These are phyloP conservation scores for Belgica antarctica DNA, from an alignment of 2,888 invertebrate species.

Conservation along the genomic window DNA sequence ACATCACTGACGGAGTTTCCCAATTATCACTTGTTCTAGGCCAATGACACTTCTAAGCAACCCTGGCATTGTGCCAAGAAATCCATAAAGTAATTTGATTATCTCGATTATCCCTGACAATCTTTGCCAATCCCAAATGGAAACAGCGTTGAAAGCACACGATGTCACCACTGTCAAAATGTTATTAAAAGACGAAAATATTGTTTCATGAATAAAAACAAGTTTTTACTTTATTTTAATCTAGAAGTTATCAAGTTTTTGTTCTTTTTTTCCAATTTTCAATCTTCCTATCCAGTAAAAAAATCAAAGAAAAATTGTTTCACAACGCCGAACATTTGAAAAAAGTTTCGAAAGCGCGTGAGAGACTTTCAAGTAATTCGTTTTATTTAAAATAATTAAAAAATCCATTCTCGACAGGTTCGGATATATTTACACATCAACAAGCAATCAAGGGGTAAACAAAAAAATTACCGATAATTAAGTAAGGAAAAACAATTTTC, in stretches of 20 bases:
- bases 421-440: conserved; percentile 7
- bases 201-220: not conserved
- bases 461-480: conserved; percentile 14
- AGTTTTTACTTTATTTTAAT: not conserved
- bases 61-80: too few relatives aligned
- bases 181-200: not conserved
- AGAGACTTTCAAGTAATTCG: not conserved
- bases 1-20: too few relatives aligned
- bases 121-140: too few relatives aligned
- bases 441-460: not conserved
- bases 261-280: not conserved
- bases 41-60: too few relatives aligned
- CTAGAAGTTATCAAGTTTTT: not conserved
- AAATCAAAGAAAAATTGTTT: not conserved
- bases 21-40: too few relatives aligned
- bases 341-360: too few relatives aligned
- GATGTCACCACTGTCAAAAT: not conserved
- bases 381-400: not conserved
- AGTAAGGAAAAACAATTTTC: not conserved
- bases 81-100: too few relatives aligned
- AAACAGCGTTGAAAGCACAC: too few relatives aligned
- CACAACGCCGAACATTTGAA: not conserved
- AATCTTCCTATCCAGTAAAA: not conserved
- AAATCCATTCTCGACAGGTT: not conserved
- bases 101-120: too few relatives aligned